Base-by-base conservation (phyloP, 2,888 invertebrate species). In the Coleophora flavipennella region DNA sequence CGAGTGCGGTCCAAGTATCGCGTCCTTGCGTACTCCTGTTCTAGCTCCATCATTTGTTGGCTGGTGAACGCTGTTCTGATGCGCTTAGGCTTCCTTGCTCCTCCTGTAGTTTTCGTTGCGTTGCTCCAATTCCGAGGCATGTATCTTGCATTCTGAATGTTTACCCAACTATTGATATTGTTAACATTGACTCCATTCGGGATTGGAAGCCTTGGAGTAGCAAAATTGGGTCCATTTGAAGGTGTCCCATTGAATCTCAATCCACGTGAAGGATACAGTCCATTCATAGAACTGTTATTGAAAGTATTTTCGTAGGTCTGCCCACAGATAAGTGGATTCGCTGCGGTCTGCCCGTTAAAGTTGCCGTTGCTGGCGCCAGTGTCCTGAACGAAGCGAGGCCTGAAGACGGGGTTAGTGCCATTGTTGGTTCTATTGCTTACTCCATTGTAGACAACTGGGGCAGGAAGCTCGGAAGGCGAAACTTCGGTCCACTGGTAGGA, bases 31-130 rank as follows among this genome's bases (percentile, higher is more conserved):
- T 93, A 94, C 56, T 93, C 92, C 46, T 90, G 90, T 57, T 94
- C 94, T 9, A 94, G 67, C 51, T 90, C 89, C 46, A 91, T 87
- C 50, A 94, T 79, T 66, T 94, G 94, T 0, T 86, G 77, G 39
- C 90, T 92, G 0, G 92, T 92, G 67, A 93, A 94, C 0, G 93
- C 92, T 1, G 94, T 95, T 34, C 94, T 83, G 0, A 90, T 87
- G 12, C 94, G 84, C 62, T 93, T 93, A 8, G 58, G 69, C 46
- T 75, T 78, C 34, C 66, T 68, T 0, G 61, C 52, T 39, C 55
- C 57, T 10, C 51, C 55, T 26, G 43, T n/a, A n/a, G n/a, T 35
- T 46, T 63, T 68, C 29, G 44, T 48, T 2, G 40, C 39, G 27
- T 33, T 49, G 4, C 25, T 51, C 54, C 55, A 59, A 9, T 35